Conservation (phyloP, 2,797 vertebrate species). For the Kryptopterus vitreolus region DNA sequence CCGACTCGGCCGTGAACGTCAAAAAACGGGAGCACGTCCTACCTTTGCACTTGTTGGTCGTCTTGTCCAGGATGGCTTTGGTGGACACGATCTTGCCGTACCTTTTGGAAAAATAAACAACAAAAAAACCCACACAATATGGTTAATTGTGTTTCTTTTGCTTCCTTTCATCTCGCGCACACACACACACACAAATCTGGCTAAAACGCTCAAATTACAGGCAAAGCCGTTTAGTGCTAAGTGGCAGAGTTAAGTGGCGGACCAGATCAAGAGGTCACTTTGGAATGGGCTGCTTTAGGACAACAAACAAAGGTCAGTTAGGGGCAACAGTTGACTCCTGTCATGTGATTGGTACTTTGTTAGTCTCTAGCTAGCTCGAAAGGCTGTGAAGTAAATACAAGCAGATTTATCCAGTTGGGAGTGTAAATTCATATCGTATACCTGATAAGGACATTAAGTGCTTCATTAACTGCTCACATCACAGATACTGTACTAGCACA, state of each 20-base stretch:
- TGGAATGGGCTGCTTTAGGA: constrained; percentile 4
- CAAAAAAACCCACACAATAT: not conserved
- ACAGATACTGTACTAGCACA: not conserved
- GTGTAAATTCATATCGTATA: not conserved
- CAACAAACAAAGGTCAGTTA: constrained; percentile 2
- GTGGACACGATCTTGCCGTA: constrained; percentile 96
- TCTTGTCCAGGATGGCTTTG: constrained; percentile 95
- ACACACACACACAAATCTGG: not conserved
- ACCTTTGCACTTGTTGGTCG: constrained; percentile 97
- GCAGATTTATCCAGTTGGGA: too few relatives aligned
- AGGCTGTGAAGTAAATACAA: too few relatives aligned
- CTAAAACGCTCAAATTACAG: constrained; percentile 11
- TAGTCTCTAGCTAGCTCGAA: not conserved
- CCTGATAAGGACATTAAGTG: not conserved
- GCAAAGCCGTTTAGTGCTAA: constrained; percentile 1
- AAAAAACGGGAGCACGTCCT: constrained; percentile 49
- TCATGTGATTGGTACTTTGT: not conserved
- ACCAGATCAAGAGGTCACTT: constrained; percentile 13
- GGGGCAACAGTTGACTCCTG: not conserved
- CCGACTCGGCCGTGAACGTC: not conserved
- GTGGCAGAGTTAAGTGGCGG: not conserved
- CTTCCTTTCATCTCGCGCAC: not conserved
- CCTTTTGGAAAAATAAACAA: constrained; percentile 65
- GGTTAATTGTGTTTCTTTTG: not conserved
- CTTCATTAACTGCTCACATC: not conserved